These are phyloP conservation scores for Theonella swinhoei DNA, from an alignment of 37 sponge, comb jelly and placozoan genomes.

Conservation along the genomic window DNA sequence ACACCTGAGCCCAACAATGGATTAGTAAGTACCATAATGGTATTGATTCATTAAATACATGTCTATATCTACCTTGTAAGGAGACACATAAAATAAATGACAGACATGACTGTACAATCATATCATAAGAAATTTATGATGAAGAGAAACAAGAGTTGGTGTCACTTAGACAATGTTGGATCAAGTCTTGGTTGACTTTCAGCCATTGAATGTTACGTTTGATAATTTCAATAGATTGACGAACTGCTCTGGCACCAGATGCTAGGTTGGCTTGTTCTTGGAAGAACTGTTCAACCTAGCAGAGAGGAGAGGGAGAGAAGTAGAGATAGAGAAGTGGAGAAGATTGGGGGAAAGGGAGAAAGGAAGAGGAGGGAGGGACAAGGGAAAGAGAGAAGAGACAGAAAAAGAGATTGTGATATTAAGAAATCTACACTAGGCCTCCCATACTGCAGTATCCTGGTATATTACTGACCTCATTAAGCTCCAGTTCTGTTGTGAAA, in stretches of 20 bases:
- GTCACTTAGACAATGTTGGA: constrained; percentile 41
- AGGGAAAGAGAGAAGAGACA: too few species aligned
- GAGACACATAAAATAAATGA: too few species aligned
- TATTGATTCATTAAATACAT: too few species aligned
- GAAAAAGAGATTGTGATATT: too few species aligned
- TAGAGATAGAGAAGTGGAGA: neutral
- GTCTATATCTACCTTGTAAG: too few species aligned
- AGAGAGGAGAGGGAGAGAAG: constrained; percentile 1
- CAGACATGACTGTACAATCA: too few species aligned
- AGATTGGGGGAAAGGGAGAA: neutral
- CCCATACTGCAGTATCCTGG: too few species aligned
- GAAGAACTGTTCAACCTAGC: constrained; percentile 41
- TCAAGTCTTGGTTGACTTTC: constrained; percentile 5
- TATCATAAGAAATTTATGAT: neutral
- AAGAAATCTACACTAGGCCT: too few species aligned
- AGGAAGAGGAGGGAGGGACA: too few species aligned
- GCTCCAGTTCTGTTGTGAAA: constrained; percentile 47
- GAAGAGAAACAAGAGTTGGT: neutral
- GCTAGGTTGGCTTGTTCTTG: constrained; percentile 37
- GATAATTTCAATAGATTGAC: constrained; percentile 58
- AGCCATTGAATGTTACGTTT: constrained; percentile 76
- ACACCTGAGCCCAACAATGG: too few species aligned
- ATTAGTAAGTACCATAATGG: too few species aligned
- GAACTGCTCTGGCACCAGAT: constrained; percentile 30
- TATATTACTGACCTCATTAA: constrained; percentile 51